Base-by-base conservation (phyloP, 1,140 invertebrate genomes). In the Drosophila miranda region DNA sequence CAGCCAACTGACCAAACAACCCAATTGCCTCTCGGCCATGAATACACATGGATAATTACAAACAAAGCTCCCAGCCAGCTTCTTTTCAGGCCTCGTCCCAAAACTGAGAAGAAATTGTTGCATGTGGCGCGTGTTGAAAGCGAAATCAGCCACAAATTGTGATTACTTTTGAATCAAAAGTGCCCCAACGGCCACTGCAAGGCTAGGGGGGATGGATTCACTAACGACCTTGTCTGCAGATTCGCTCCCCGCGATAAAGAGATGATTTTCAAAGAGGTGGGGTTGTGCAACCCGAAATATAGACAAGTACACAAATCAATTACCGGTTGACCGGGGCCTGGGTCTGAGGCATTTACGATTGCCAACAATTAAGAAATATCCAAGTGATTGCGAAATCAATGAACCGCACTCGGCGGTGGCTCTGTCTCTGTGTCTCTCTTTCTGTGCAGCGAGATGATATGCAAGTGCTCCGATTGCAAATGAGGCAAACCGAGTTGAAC, bases 1-100 rank as follows among this genome's bases (percentile, higher is more conserved):
- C 50, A 52, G 23, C 54, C 66, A 72, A 72, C 82, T 87, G 82
- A 87, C 82, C 82, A 87, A 87, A 73, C 82, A 87, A 87, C 82
- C 82, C 82, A 88, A 88, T 88, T 87, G 67, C 49, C 42, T 21
- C 75, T 52, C 88, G 66, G 67, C 83, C 82, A 88, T 86, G 86
- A 86, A 87, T 78, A 73, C 74, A 78, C 74, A 78, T 56, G 66
- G 66, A 68, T 78, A 87, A 87, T 87, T 82, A 78, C 75, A 38
- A 38, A 1, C 34, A 54, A 67, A 67, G 62, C 67, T 41, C 49
- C 16, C 16, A 6, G 38, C 52, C 26, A 52, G 45, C 42, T 26
- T 26, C 50, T 59, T 0, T 9, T 5, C 38, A 44, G 14, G 58
- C 38, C 23, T 21, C 46, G 38, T 49, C 60, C 50, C 30, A 54